These are phyloP conservation scores for Machimus rusticus DNA, from an alignment of 2,888 invertebrate species.

Conservation along the genomic window DNA sequence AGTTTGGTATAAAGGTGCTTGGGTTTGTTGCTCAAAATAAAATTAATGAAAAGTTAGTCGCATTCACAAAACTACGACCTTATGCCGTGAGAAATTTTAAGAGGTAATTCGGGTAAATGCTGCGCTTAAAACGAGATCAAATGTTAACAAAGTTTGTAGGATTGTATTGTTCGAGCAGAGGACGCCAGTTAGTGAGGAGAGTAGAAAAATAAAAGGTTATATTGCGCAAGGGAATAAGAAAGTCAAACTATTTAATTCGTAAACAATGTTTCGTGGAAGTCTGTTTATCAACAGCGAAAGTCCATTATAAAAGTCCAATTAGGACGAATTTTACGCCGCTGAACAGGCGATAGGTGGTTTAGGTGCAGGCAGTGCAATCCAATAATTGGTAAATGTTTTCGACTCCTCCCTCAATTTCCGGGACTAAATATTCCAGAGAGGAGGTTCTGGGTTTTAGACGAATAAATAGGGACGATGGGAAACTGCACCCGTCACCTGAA, in stretches of 20 bases:
- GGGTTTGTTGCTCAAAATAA: not conserved
- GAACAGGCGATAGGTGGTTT: not conserved
- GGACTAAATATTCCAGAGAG: not conserved
- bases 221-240: not conserved
- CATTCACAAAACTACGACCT: not conserved
- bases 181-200: not conserved
- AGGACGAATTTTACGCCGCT: not conserved
- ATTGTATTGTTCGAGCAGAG: not conserved
- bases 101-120: not conserved
- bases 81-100: no score
- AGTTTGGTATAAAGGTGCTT: not conserved
- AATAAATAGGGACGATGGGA: not conserved
- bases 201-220: not conserved
- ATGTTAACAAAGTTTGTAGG: not conserved
- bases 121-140: not conserved
- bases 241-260: not conserved
- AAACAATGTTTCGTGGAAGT: not conserved
- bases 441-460: not conserved
- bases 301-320: not conserved
- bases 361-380: not conserved
- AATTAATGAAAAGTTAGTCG: not conserved
- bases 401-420: not conserved
- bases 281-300: not conserved
- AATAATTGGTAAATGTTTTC: not conserved
- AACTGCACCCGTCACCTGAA: not conserved